Evolutionary conservation across 2,113 vertebrate species (phyloP).

Genomic region (Thamnaconus septentrionalis): DNA sequence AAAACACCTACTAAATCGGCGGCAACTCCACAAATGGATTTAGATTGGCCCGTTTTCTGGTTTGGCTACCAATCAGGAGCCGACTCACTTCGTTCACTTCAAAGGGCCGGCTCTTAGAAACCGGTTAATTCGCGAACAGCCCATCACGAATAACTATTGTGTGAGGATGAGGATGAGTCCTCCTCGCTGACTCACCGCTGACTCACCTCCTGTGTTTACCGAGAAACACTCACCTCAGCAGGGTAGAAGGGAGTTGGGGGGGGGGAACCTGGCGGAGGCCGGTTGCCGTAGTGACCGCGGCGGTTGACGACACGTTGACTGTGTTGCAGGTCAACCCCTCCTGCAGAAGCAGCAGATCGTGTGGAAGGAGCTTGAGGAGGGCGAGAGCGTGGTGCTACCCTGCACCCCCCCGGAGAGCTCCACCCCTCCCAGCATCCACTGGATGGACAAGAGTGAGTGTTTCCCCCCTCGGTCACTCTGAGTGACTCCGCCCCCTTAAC

Average conservation of each 20-base stretch:
- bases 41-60: too few relatives aligned
- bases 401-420: conserved; percentile 83
- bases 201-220: not conserved
- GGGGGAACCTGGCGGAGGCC: too few relatives aligned
- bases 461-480: not conserved
- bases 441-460: conserved; percentile 77
- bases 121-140: too few relatives aligned
- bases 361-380: conserved; percentile 57
- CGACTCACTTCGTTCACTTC: too few relatives aligned
- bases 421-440: conserved; percentile 72
- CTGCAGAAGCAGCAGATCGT: conserved; percentile 76
- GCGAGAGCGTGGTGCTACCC: conserved; percentile 76
- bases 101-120: too few relatives aligned
- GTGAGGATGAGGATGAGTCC: too few relatives aligned
- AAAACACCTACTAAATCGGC: too few relatives aligned
- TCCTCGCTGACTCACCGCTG: conserved; percentile 29
- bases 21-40: too few relatives aligned
- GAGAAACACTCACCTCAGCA: too few relatives aligned
- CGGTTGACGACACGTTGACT: not conserved
- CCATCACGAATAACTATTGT: too few relatives aligned
- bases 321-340: conserved; percentile 78
- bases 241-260: too few relatives aligned
- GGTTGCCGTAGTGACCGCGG: conserved; percentile 8
- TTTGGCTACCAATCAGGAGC: too few relatives aligned
- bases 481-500: not conserved